These are phyloP conservation scores for Coptodon rendalli DNA, from an alignment of 2,113 vertebrate genomes.

Conservation along the genomic window DNA sequence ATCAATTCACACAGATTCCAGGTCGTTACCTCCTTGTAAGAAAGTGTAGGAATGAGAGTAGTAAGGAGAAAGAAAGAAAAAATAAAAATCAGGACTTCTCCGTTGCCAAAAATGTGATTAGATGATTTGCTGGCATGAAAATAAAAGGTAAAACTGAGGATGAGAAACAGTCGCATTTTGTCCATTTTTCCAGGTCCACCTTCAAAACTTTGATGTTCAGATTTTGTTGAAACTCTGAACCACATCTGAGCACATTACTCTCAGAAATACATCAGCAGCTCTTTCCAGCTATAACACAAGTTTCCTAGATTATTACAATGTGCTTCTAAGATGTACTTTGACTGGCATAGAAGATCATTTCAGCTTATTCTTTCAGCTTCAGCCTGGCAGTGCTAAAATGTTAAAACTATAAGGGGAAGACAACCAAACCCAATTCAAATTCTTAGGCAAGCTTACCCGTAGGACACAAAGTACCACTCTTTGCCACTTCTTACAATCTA, in stretches of 20 bases:
- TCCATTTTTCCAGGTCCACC: neutral
- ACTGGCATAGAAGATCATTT: neutral
- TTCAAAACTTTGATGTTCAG: neutral
- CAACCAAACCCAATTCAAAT: neutral
- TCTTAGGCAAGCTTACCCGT: neutral
- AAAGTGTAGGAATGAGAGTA: neutral
- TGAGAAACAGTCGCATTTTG: neutral
- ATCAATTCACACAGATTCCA: neutral
- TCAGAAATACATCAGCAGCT: neutral
- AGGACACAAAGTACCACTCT: neutral
- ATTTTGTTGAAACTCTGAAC: neutral
- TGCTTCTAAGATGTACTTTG: neutral
- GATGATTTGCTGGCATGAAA: neutral
- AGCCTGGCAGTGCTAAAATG: neutral
- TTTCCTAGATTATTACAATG: neutral
- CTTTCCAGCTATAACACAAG: neutral
- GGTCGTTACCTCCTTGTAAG: neutral
- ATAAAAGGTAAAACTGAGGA: neutral
- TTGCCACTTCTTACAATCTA: neutral
- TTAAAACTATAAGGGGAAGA: neutral
- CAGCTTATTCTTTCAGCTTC: neutral
- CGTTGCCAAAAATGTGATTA: neutral
- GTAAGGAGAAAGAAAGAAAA: neutral
- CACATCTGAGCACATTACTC: neutral
- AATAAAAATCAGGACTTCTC: rapidly evolving